Conservation (phyloP, 2,888 invertebrate species). For the Lepetodrilus schrolli region DNA sequence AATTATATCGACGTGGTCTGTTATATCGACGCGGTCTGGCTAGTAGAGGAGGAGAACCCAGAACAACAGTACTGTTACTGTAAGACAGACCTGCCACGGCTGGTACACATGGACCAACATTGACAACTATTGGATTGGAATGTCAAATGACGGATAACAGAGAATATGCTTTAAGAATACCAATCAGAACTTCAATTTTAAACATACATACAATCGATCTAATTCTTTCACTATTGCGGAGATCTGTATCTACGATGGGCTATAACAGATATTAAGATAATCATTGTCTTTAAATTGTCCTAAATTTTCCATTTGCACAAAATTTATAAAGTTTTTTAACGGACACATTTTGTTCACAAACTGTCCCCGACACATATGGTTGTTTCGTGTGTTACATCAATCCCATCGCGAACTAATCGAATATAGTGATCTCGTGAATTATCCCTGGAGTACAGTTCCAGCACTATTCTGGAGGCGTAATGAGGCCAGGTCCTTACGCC, state of each 20-base stretch:
- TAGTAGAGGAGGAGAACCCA: too few species aligned
- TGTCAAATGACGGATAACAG: too few species aligned
- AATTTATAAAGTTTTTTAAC: conserved; percentile 89
- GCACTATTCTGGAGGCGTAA: conserved; percentile 89
- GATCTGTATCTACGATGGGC: conserved; percentile 6
- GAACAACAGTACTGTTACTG: too few species aligned
- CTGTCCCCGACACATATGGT: conserved; percentile 83
- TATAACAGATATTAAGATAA: not conserved
- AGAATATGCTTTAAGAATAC: too few species aligned
- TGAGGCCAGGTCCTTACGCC: conserved; percentile 81
- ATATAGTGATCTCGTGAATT: conserved; percentile 79
- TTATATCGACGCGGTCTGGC: too few species aligned
- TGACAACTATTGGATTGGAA: too few species aligned
- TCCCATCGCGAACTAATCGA: conserved; percentile 88
- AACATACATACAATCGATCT: too few species aligned
- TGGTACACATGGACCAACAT: too few species aligned
- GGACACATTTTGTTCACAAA: conserved; percentile 80
- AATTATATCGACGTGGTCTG: too few species aligned
- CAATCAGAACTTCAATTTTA: too few species aligned
- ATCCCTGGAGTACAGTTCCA: conserved; percentile 85
- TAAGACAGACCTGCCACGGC: too few species aligned
- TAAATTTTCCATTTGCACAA: conserved; percentile 91
- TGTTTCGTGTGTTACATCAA: conserved; percentile 87
- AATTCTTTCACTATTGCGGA: too few species aligned
- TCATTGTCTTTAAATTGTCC: conserved; percentile 58